These are phyloP conservation scores for Psilopogon haemacephalus DNA, from an alignment of 2,113 vertebrate species.

Conservation along the genomic window DNA sequence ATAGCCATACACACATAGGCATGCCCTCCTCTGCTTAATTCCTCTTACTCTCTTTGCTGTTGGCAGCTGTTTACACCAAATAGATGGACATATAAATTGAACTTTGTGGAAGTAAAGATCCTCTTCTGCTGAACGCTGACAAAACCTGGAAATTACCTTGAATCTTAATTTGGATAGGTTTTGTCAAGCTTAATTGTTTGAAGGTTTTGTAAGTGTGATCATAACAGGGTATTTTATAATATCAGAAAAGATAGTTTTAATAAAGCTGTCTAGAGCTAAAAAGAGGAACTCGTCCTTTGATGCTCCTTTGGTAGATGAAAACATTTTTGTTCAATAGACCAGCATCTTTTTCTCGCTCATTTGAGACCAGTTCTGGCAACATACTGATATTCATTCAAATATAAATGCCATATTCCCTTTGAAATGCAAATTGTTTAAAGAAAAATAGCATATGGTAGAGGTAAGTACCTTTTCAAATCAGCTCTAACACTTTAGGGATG, in stretches of 20 bases:
- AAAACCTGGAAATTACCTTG: background rate
- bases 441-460: slow-evolving; percentile 82
- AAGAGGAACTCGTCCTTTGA: slow-evolving; percentile 69
- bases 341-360: slow-evolving; percentile 69
- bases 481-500: slow-evolving; percentile 69
- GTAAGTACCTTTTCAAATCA: slow-evolving; percentile 80
- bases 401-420: slow-evolving; percentile 75
- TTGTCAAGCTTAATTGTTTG: slow-evolving; percentile 53
- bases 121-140: background rate
- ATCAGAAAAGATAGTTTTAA: slow-evolving; percentile 73
- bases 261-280: slow-evolving; percentile 73
- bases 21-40: background rate
- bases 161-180: slow-evolving; percentile 25
- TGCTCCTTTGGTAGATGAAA: slow-evolving; percentile 76
- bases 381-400: slow-evolving; percentile 79
- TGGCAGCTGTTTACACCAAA: background rate
- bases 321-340: slow-evolving; percentile 74
- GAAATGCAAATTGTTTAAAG: slow-evolving; percentile 84
- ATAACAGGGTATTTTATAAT: slow-evolving; percentile 55
- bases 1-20: fast-evolving
- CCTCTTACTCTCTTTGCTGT: background rate
- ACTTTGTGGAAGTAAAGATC: background rate
- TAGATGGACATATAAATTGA: background rate
- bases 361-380: slow-evolving; percentile 73
- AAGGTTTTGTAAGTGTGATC: slow-evolving; percentile 36